Percentiles rank a stretch among this genome's conserved stretches.
These are phyloP conservation scores for Nomada lathburiana DNA, from an alignment of 2,888 invertebrate species.

Conservation along the genomic window DNA sequence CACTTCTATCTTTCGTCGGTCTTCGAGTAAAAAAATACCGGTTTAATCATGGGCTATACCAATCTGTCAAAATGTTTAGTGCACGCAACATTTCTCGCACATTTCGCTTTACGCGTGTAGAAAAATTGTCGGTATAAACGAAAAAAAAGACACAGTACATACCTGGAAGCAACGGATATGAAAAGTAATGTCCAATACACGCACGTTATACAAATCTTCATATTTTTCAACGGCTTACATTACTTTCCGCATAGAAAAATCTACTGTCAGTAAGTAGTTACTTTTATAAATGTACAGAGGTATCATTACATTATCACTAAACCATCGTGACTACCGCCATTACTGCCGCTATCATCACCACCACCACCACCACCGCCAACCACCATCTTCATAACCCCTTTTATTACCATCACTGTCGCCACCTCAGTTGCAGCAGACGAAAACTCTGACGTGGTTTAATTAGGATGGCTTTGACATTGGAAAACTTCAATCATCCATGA, in stretches of 20 bases:
- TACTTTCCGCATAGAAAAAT: constrained; percentile 25
- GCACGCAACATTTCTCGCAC: neutral
- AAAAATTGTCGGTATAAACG: constrained; percentile 55
- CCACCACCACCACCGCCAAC: neutral
- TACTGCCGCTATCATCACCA: constrained; percentile 22
- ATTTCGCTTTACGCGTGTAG: neutral
- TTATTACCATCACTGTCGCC: constrained; percentile 27
- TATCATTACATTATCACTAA: constrained; percentile 30
- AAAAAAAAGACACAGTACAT: constrained; percentile 46
- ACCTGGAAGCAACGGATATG: constrained; percentile 87
- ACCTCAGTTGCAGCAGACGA: neutral
- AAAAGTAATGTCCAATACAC: constrained; percentile 88
- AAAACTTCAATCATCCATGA: constrained; percentile 12
- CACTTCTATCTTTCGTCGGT: constrained; percentile 5
- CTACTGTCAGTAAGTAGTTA: constrained; percentile 22
- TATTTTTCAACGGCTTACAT: constrained; percentile 72
- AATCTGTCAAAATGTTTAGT: constrained; percentile 8
- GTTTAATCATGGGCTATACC: constrained; percentile 5
- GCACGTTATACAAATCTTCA: constrained; percentile 87
- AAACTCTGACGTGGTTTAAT: constrained; percentile 36
- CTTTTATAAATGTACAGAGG: constrained; percentile 8
- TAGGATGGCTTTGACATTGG: neutral
- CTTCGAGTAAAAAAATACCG: constrained; percentile 9
- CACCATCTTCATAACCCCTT: constrained; percentile 26
- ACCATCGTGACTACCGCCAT: constrained; percentile 31